Evolutionary conservation across 2,888 invertebrate species (phyloP).

Genomic region (Hedychridium roseum): DNA sequence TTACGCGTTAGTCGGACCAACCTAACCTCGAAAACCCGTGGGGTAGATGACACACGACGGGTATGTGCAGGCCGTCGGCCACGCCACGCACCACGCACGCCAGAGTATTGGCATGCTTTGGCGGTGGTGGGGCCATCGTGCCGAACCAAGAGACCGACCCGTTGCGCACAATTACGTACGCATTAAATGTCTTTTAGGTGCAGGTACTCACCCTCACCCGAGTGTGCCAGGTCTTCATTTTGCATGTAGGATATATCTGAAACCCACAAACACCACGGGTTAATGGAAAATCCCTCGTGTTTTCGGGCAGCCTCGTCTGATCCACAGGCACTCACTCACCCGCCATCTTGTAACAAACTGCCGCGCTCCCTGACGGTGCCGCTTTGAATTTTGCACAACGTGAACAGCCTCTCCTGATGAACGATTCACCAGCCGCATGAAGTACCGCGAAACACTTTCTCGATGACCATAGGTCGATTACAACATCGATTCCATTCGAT

Average conservation of each 20-base stretch:
- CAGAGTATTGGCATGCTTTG: constrained; percentile 36
- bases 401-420: no score
- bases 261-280: constrained; percentile 61
- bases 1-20: constrained; percentile 2
- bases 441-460: no score
- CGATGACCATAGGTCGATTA: no score
- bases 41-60: constrained; percentile 2
- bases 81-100: constrained; percentile 32
- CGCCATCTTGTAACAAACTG: constrained; percentile 64
- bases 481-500: no score
- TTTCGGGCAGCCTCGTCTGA: constrained; percentile 53
- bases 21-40: constrained; percentile 32
- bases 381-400: constrained; percentile 25
- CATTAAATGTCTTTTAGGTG: constrained; percentile 31
- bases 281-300: constrained; percentile 58
- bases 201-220: constrained; percentile 56
- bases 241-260: constrained; percentile 61
- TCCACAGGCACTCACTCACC: constrained; percentile 62
- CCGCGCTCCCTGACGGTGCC: constrained; percentile 49
- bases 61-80: constrained; percentile 15
- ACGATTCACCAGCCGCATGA: no score
- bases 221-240: constrained; percentile 54
- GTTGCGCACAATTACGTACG: constrained; percentile 31
- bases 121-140: constrained; percentile 32
- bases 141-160: constrained; percentile 27